Evolutionary conservation across 2,888 invertebrate genomes (phyloP).

Genomic region (Dasysyrphus tricinctus): DNA sequence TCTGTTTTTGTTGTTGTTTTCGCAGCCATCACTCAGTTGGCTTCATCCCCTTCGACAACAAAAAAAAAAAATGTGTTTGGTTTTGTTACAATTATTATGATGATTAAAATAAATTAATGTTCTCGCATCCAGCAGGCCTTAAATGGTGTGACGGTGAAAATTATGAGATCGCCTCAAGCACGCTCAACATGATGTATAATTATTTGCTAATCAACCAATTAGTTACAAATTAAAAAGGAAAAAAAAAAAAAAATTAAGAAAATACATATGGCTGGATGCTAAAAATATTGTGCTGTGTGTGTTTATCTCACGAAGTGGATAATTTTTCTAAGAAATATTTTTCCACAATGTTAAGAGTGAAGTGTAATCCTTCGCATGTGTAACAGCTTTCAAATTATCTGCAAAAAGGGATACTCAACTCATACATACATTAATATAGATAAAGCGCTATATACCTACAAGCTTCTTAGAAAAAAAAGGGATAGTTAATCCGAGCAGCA

Average conservation of each 20-base stretch:
- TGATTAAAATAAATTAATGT: conserved; percentile 55
- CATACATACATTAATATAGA: not conserved
- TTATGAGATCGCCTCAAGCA: conserved; percentile 33
- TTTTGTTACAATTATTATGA: conserved; percentile 32
- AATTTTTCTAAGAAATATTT: conserved; percentile 11
- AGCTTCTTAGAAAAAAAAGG: not conserved
- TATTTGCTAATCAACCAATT: conserved; percentile 56
- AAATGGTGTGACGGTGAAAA: conserved; percentile 22
- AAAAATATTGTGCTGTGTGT: conserved; percentile 5
- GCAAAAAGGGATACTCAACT: conserved; percentile 19
- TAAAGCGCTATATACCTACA: not conserved
- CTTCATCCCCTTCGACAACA: not conserved
- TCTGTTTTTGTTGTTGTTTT: not conserved
- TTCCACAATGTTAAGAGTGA: conserved; percentile 22
- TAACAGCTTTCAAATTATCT: conserved; percentile 33
- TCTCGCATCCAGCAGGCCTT: conserved; percentile 24
- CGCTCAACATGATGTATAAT: conserved; percentile 34
- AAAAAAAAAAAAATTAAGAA: not conserved
- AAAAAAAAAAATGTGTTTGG: not conserved
- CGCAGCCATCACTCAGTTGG: not conserved
- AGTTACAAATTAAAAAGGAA: not conserved
- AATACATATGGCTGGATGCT: not conserved
- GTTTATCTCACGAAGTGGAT: not conserved
- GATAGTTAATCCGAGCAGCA: not conserved
- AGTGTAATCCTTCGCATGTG: conserved; percentile 35